These are phyloP conservation scores for Paradoxurus hermaphroditus DNA, from an alignment of 2,113 vertebrate species.

Conservation along the genomic window DNA sequence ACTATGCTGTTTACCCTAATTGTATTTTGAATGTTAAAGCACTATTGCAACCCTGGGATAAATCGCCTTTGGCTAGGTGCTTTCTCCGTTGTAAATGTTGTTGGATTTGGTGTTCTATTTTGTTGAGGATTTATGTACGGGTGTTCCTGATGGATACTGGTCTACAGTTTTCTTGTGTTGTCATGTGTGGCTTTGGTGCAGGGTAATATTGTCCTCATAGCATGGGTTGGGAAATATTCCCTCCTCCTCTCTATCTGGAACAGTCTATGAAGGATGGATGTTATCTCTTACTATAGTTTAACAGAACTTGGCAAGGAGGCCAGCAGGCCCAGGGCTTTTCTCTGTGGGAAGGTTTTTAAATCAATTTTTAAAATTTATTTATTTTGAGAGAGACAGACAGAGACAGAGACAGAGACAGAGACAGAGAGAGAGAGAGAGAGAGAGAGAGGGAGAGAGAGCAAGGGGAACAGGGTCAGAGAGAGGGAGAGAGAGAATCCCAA, in stretches of 20 bases:
- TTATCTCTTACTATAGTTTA: not conserved
- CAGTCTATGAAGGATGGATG: not conserved
- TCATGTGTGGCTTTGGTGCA: not conserved
- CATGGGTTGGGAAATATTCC: not conserved
- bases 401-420: too few relatives aligned
- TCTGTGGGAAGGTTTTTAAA: not conserved
- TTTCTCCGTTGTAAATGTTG: not conserved
- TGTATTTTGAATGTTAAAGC: not conserved
- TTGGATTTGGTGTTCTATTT: not conserved
- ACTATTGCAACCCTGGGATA: not conserved
- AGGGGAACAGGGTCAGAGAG: too few relatives aligned
- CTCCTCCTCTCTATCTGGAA: not conserved
- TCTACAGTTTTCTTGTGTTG: not conserved
- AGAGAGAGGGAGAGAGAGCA: too few relatives aligned
- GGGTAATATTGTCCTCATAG: not conserved
- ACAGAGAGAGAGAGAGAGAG: too few relatives aligned
- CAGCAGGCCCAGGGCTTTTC: not conserved
- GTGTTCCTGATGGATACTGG: not conserved
- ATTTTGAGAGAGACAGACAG: too few relatives aligned
- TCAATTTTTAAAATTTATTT: too few relatives aligned
- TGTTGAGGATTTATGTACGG: not conserved
- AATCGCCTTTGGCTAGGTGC: not conserved
- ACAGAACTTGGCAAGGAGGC: not conserved
- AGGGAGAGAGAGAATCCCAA: too few relatives aligned
- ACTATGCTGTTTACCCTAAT: not conserved